Conservation (phyloP, 1,140 invertebrate species). For the Thaumatotibia leucotreta region DNA sequence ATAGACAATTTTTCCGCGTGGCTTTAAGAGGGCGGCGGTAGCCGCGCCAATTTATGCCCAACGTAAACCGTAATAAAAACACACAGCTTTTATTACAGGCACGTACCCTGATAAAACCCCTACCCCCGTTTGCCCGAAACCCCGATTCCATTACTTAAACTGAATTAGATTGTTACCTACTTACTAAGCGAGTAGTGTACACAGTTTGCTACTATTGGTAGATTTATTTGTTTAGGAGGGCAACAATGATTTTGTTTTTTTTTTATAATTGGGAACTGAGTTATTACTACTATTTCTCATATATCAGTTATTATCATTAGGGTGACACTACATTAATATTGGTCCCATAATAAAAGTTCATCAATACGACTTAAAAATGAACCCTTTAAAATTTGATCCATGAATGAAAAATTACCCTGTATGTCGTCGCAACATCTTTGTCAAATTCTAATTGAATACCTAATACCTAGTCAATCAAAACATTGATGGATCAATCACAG, state of each 20-base stretch:
- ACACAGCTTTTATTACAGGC: background rate
- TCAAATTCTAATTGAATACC: too few species aligned
- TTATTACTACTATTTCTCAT: too few species aligned
- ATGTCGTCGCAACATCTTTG: too few species aligned
- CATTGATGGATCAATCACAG: too few species aligned
- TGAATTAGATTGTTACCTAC: conserved; percentile 11
- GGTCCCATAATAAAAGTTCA: too few species aligned
- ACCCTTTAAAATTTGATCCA: too few species aligned
- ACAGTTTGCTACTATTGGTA: conserved; percentile 3
- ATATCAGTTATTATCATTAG: too few species aligned
- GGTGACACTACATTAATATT: too few species aligned
- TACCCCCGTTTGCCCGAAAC: background rate
- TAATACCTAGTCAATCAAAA: too few species aligned
- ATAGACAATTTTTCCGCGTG: background rate
- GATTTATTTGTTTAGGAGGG: background rate
- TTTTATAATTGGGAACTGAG: background rate
- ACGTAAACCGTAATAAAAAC: conserved; percentile 6
- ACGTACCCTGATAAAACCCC: background rate
- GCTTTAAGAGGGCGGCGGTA: conserved; percentile 1
- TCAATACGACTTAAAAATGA: too few species aligned
- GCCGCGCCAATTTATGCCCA: background rate
- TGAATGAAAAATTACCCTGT: too few species aligned
- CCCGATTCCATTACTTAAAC: conserved; percentile 11
- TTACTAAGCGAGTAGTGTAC: background rate
- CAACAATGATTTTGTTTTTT: conserved; percentile 1